These are phyloP conservation scores for Notolepis coatsorum DNA, from an alignment of 2,797 vertebrate genomes.

Conservation along the genomic window DNA sequence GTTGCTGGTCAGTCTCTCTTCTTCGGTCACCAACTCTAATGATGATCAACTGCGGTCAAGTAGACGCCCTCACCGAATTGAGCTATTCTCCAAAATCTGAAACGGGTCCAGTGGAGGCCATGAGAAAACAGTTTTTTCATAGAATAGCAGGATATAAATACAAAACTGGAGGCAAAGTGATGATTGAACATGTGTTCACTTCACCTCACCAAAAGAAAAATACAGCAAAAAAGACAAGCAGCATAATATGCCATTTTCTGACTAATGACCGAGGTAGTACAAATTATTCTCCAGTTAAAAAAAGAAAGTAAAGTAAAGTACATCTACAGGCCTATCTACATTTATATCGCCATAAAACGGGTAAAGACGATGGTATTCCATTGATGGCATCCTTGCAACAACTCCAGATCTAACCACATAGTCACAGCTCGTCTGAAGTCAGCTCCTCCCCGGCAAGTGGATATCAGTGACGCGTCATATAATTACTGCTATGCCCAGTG, in stretches of 20 bases:
- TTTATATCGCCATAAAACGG: slow-evolving; percentile 27
- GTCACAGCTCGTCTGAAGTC: slow-evolving; percentile 66
- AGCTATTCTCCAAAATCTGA: background rate
- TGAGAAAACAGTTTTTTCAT: background rate
- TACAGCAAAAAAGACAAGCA: background rate
- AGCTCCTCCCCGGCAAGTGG: slow-evolving; percentile 72
- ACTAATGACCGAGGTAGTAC: background rate
- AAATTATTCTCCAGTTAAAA: background rate
- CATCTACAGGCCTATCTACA: too few species aligned
- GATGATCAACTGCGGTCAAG: background rate
- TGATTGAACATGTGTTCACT: too few species aligned
- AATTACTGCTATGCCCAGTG: slow-evolving; percentile 40
- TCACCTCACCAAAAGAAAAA: background rate
- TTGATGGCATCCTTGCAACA: slow-evolving; percentile 64
- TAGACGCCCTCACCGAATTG: background rate
- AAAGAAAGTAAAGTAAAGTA: background rate
- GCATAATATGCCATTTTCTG: background rate
- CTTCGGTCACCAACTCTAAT: background rate
- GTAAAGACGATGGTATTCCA: slow-evolving; percentile 42
- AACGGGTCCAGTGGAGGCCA: background rate
- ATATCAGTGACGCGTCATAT: slow-evolving; percentile 57
- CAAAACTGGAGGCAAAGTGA: background rate
- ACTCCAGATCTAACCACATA: slow-evolving; percentile 55
- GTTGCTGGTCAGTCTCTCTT: slow-evolving; percentile 8
- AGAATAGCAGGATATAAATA: background rate